Percentiles rank a stretch among this genome's conserved stretches.
Evolutionary conservation across 2,113 vertebrate genomes (phyloP).

Genomic region (Calidris pugnax): DNA sequence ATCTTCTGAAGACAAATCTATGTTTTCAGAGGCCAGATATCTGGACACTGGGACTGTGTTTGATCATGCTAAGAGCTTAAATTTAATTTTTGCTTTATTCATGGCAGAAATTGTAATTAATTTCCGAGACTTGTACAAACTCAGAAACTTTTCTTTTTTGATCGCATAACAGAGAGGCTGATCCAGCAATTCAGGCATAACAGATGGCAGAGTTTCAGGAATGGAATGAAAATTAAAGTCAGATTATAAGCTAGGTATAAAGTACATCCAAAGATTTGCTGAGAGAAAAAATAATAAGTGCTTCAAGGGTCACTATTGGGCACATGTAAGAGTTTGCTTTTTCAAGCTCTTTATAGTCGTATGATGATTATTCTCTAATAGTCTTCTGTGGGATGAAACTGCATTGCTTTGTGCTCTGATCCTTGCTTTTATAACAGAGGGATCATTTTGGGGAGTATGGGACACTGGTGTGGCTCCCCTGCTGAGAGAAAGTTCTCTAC

Average conservation of each 20-base stretch:
- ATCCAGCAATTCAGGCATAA: constrained; percentile 1
- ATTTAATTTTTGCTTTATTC: not conserved
- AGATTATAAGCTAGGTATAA: not conserved
- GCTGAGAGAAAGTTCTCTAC: not conserved
- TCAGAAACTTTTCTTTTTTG: not conserved
- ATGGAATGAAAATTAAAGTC: constrained; percentile 13
- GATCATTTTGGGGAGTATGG: not conserved
- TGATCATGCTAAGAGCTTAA: not conserved
- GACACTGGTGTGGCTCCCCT: not conserved
- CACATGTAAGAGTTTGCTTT: not conserved
- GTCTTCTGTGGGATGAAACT: not conserved
- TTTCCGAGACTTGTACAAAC: not conserved
- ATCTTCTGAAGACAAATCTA: not conserved
- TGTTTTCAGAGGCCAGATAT: not conserved
- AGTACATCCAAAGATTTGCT: not conserved
- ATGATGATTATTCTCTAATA: not conserved
- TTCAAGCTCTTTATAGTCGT: not conserved
- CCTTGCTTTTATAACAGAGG: not conserved
- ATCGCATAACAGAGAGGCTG: not conserved
- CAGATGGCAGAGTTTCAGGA: constrained; percentile 40
- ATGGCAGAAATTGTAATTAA: not conserved
- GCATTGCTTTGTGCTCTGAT: not conserved
- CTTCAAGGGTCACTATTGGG: not conserved
- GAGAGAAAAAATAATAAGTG: not conserved
- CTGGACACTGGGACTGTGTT: not conserved